Conservation (phyloP, 1,140 invertebrate species). For the Bombus fervidus region DNA sequence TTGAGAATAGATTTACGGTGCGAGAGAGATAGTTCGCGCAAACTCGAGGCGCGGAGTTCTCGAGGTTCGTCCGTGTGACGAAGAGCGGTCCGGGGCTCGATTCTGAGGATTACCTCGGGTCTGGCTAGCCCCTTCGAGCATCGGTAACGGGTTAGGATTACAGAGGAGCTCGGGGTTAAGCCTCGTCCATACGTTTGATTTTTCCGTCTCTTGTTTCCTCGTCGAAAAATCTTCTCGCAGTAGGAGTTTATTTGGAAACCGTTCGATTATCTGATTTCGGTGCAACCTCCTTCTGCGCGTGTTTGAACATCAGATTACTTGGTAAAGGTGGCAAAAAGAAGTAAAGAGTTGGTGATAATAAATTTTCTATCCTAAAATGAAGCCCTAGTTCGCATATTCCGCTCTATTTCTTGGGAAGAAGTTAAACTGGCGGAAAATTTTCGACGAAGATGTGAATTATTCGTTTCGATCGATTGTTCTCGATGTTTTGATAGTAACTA, state of each 20-base stretch:
- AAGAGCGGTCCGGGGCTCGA: not conserved
- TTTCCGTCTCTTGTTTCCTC: slow-evolving; percentile 2
- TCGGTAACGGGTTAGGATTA: slow-evolving; percentile 19
- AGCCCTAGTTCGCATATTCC: not conserved
- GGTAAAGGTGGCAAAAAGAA: not conserved
- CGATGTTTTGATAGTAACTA: not conserved
- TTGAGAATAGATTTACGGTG: slow-evolving; percentile 39
- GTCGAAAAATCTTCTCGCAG: not conserved
- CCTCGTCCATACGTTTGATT: slow-evolving; percentile 8
- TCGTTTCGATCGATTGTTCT: not conserved
- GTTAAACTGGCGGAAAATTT: too few relatives aligned
- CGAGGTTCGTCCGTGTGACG: not conserved
- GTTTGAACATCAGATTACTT: not conserved
- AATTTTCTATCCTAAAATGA: not conserved
- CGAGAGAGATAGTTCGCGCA: not conserved
- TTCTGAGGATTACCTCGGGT: slow-evolving; percentile 34
- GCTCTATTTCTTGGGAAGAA: too few relatives aligned
- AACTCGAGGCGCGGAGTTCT: too few relatives aligned
- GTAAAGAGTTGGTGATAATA: not conserved
- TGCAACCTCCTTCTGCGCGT: not conserved
- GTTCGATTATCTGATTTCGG: not conserved
- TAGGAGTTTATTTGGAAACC: not conserved
- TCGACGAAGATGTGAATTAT: not conserved
- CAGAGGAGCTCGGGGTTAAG: not conserved
- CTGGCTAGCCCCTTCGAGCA: not conserved